These are phyloP conservation scores for Meda fulgida DNA, from an alignment of 2,797 vertebrate species.

Conservation along the genomic window DNA sequence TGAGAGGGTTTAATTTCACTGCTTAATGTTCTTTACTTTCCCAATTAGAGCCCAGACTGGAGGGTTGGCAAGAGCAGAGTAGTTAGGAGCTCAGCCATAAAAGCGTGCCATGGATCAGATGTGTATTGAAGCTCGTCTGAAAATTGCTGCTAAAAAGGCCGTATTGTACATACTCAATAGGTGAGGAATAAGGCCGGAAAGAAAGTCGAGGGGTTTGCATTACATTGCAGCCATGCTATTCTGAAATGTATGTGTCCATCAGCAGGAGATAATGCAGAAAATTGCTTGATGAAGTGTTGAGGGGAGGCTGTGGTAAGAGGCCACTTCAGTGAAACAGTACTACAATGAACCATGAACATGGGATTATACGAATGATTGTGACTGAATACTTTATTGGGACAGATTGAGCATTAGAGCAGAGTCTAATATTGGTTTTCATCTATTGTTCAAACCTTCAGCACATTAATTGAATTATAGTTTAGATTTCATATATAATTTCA, in stretches of 20 bases:
- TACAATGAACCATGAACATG: constrained; percentile 14
- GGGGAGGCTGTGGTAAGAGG: constrained; percentile 30
- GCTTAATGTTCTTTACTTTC: constrained; percentile 54
- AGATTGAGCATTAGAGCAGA: constrained; percentile 18
- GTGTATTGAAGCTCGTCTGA: constrained; percentile 51
- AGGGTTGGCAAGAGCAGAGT: constrained; percentile 51
- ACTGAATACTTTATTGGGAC: constrained; percentile 26
- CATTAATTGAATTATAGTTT: background rate
- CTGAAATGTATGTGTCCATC: constrained; percentile 33
- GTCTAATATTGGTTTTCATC: background rate
- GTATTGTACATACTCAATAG: constrained; percentile 52
- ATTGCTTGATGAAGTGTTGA: constrained; percentile 41
- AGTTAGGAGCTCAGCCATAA: constrained; percentile 58
- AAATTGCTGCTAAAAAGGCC: constrained; percentile 56
- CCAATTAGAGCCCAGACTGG: constrained; percentile 37
- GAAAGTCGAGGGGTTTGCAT: constrained; percentile 50
- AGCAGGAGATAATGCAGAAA: constrained; percentile 43
- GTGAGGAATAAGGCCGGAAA: constrained; percentile 47
- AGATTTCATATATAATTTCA: background rate
- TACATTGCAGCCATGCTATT: constrained; percentile 48
- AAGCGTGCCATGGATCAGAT: constrained; percentile 55
- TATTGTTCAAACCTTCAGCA: background rate
- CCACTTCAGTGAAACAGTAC: constrained; percentile 42
- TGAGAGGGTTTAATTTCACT: constrained; percentile 57
- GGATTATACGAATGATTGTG: constrained; percentile 13